These are phyloP conservation scores for Drosophila sp. DNA, from an alignment of 1,140 invertebrate species.

Conservation along the genomic window DNA sequence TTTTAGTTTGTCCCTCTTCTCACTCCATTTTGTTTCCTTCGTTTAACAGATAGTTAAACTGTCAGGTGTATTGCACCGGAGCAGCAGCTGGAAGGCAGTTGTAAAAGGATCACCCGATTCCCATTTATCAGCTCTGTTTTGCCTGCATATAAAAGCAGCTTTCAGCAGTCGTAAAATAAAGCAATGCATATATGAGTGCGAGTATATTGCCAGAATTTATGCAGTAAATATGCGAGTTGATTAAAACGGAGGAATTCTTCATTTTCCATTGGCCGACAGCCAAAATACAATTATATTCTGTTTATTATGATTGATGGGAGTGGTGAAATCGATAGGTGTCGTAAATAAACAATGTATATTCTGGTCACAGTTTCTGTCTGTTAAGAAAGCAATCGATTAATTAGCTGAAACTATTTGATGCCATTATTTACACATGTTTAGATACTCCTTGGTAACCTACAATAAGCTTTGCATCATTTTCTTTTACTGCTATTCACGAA, in stretches of 20 bases:
- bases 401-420: slow-evolving; percentile 25
- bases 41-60: slow-evolving; percentile 70
- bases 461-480: slow-evolving; percentile 18
- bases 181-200: slow-evolving; percentile 9
- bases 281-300: slow-evolving; percentile 4
- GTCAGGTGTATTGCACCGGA: slow-evolving; percentile 43
- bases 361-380: background rate
- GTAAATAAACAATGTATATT: background rate
- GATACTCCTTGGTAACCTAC: slow-evolving; percentile 13
- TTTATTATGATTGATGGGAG: slow-evolving; percentile 18
- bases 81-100: slow-evolving; percentile 36
- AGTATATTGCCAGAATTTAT: slow-evolving; percentile 2
- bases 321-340: background rate
- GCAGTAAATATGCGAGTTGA: slow-evolving; percentile 28
- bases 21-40: background rate
- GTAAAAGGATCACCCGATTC: slow-evolving; percentile 9
- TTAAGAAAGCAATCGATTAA: slow-evolving; percentile 15
- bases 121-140: slow-evolving; percentile 50
- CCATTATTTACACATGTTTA: slow-evolving; percentile 48
- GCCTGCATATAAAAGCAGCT: slow-evolving; percentile 51
- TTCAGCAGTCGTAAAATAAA: slow-evolving; percentile 51
- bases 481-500: background rate
- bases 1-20: slow-evolving; percentile 20
- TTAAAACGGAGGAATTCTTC: slow-evolving; percentile 14
- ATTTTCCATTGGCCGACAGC: slow-evolving; percentile 12